Evolutionary conservation across 2,888 invertebrate species (phyloP).

Genomic region (Epinotia demarniana): DNA sequence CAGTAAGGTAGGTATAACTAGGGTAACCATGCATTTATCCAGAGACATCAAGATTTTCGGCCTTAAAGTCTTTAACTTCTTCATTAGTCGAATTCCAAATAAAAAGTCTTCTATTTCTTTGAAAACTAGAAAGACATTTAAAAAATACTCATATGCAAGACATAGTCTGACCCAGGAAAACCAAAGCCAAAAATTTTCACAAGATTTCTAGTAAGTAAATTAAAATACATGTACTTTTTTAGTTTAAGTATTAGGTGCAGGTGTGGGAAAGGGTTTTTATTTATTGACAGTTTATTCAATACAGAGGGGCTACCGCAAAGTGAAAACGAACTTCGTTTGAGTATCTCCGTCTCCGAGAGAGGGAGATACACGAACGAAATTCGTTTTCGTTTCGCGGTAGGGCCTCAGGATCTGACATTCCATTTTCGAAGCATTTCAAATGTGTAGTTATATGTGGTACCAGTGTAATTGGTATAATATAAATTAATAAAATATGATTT

Average conservation of each 20-base stretch:
- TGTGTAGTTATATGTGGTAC: background rate
- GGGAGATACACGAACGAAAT: too few relatives aligned
- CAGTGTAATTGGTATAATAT: background rate
- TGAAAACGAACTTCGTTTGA: too few relatives aligned
- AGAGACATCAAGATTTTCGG: background rate
- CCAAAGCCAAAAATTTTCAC: background rate
- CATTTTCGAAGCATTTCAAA: background rate
- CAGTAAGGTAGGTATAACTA: background rate
- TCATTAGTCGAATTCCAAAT: too few relatives aligned
- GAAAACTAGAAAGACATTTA: background rate
- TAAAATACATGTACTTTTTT: background rate
- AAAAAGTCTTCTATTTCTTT: too few relatives aligned
- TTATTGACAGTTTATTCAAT: background rate
- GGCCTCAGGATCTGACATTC: conserved; percentile 17
- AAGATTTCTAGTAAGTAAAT: background rate
- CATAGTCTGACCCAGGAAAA: background rate
- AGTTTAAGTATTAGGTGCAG: background rate
- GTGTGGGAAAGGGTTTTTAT: background rate
- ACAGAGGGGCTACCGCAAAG: too few relatives aligned
- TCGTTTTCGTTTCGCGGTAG: too few relatives aligned
- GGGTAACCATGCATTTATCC: background rate
- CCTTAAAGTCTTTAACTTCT: background rate
- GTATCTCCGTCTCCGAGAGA: too few relatives aligned
- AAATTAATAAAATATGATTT: background rate
- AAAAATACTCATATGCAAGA: background rate